Evolutionary conservation across 1,140 invertebrate genomes (phyloP).

Genomic region (Apis florea): DNA sequence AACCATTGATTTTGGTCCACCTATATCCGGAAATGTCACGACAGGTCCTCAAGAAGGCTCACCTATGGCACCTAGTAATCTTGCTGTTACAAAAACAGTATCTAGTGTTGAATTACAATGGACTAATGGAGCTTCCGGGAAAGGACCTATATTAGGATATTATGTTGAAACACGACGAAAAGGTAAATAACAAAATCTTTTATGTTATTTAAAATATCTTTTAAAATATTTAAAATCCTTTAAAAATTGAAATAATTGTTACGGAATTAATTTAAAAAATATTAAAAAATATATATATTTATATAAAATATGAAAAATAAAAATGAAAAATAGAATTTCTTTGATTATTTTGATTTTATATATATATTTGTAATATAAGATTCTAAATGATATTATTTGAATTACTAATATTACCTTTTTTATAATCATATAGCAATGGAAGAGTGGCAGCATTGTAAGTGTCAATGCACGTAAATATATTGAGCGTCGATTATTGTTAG

Average conservation of each 20-base stretch:
- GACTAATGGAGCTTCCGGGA: conserved; percentile 92
- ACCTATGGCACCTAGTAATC: conserved; percentile 87
- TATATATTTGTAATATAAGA: conserved; percentile 3
- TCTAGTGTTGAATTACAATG: conserved; percentile 93
- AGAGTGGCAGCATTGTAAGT: conserved; percentile 88
- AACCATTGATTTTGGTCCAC: conserved; percentile 91
- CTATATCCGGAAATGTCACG: conserved; percentile 90
- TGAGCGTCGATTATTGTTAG: conserved; percentile 60
- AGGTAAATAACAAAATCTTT: conserved; percentile 82
- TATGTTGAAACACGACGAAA: conserved; percentile 94
- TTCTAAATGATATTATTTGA: conserved; percentile 15
- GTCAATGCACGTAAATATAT: conserved; percentile 67
- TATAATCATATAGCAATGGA: conserved; percentile 84
- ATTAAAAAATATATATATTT: background rate
- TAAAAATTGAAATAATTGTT: background rate
- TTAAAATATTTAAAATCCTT: background rate
- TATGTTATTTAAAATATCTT: too few species aligned
- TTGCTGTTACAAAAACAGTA: conserved; percentile 88
- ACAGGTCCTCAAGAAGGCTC: conserved; percentile 97
- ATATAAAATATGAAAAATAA: background rate
- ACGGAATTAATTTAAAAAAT: background rate
- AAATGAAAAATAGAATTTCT: background rate
- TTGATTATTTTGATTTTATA: background rate
- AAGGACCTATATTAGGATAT: conserved; percentile 93
- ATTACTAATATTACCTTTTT: conserved; percentile 66